Evolutionary conservation across 2,113 vertebrate genomes (phyloP), one percentile per base, ranked within the genome.

Genomic region (Epinephelus cyanopodus): DNA sequence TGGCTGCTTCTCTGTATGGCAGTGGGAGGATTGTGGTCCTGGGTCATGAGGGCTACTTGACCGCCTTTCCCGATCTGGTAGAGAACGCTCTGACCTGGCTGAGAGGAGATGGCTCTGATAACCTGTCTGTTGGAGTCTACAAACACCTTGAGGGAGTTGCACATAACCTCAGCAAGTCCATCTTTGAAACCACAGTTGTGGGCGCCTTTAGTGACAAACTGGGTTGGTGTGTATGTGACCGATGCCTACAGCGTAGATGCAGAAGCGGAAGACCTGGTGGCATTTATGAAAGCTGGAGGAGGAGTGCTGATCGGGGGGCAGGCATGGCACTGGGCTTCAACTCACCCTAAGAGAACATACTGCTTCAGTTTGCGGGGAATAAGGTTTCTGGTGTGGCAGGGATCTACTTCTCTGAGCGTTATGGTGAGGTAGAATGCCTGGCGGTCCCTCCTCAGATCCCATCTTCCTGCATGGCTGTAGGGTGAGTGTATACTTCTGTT

Each of bases 281-380:
- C 86, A 6, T 98, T 97, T 52, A 45, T 98, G 37, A 97, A 96
- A 82, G 66, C n/a, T 0, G 96, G 97, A 19, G 97, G 97, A 4
- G 96, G 97, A 37, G 90, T 98, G 85, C 94, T 98, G 9, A 83
- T 97, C 11, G 97, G 95, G 0, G 97, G 97, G 14, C 95, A 98
- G 25, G 97, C 97, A 0, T 97, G 96, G 95, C 29, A 88, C 53
- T 98, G 97, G 97, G 94, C 95, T 1, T 45, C 73, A 17, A 23
- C 1, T 1, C 85, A 96, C 0, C 93, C 96, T 0, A 90, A 93
- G 91, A 96, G 45, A 96, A 96, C 76, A 88, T 95, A 0, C 81
- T 97, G 48, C 92, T 92, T 2, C 42, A 61, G 5, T 99, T 98
- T 86, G 93, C 94, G 11, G 97, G 97, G 33, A 99, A 98, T 83